Evolutionary conservation across 2,888 invertebrate species (phyloP), one percentile per base, ranked within the genome.

Genomic region (Macrosiphum euphorbiae): DNA sequence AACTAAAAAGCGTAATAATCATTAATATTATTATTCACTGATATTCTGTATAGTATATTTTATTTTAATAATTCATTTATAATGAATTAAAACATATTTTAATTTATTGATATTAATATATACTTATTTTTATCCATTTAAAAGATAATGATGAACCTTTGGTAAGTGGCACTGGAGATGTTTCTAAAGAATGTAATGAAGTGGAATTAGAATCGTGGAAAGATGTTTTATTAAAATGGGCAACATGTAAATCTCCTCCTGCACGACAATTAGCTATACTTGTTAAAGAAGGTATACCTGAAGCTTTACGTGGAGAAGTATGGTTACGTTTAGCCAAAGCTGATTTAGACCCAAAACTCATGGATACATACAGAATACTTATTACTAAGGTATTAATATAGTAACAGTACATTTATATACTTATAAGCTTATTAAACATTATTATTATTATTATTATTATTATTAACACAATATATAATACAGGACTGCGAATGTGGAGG

Each of bases 91-190:
- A 44, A 55, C 90, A 67, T n/a, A 55, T 55, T 20, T 89, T 90
- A n/a, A 88, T 52, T n/a, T 47, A 86, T 92, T 89, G 24, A 90
- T 67, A 28, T 10, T 86, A 58, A 91, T 28, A 41, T 50, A 86
- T 84, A 50, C 94, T 67, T 93, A n/a, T 88, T n/a, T 67, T 13
- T 67, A 61, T 94, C 86, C 87, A 94, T 94, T 94, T 95, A 95
- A 52, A 95, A 97, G 98, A 98, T 96, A 98, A 98, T 24, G 98
- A 98, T 95, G 99, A 99, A 95, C 99, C 99, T 0, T 96, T 99
- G 94, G 96, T 99, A n/a, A 99, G 99, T 96, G 99, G 99, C 0
- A 99, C 99, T 10, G 99, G 99, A 0, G 97, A 98, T 95, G 99
- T 99, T 1, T 99, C 99, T 0, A 99, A 99, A 96, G 99, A 99